Base-by-base conservation (phyloP, 2,888 invertebrate species). In the Macrophya annulata region DNA sequence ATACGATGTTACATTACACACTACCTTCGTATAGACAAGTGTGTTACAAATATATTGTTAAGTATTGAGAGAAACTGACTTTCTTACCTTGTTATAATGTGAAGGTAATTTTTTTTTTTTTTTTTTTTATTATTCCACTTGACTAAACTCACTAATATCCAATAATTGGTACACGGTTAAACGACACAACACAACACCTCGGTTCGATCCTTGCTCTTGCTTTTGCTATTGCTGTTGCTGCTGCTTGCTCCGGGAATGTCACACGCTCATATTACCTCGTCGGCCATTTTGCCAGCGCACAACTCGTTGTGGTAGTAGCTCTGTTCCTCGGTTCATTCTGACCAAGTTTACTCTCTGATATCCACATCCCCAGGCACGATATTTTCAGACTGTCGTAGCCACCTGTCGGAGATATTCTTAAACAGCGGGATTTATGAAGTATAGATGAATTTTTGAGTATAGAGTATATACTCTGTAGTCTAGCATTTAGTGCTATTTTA, bases 201-300 rank as follows among this genome's bases (percentile, higher is more conserved):
- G 25, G 6, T 62, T 21, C 31, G 48, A 48, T 48, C 10, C 1
- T 10, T 62, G 10, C 62, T 62, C 10, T 21, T 62, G 21, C 62
- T 62, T 10, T 21, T 62, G 62, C 25, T 62, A 21, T n/a, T 51
- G 59, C 21, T 59, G 59, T n/a, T 59, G n/a, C 71, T 72, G n/a
- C 45, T 74, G 12, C n/a, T 43, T 31, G 72, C 21, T 45, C 45
- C 43, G 21, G 72, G 91, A 91, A 91, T 90, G 91, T 92, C 91
- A 90, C 88, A 87, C 90, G 89, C 89, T 92, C 89, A 90, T 89
- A 90, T 89, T 86, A 87, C 87, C 88, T 88, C 85, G 87, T 88
- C 92, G 88, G 91, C 92, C 92, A 92, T 92, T 92, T 92, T 92
- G 88, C 90, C 91, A 90, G 89, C 89, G 37, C 89, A 90, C 87